Percentiles rank a stretch among this genome's conserved stretches.
These are phyloP conservation scores for Phymastichus coffea DNA, from an alignment of 1,140 invertebrate species.

Conservation along the genomic window DNA sequence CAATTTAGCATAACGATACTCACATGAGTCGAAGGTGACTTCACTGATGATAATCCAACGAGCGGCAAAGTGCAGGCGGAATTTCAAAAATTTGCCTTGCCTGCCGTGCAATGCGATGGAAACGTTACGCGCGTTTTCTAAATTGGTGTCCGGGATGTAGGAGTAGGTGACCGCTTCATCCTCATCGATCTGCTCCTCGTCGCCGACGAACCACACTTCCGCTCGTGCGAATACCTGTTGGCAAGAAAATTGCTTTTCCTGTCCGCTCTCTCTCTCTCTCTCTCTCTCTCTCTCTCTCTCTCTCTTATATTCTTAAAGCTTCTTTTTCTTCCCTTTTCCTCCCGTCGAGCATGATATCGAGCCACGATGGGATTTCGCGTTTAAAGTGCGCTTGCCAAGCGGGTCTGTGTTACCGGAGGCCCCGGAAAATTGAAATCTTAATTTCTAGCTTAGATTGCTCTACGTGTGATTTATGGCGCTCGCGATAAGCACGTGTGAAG, in stretches of 20 bases:
- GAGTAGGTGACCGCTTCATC: conserved; percentile 64
- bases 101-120: conserved; percentile 67
- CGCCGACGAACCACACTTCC: conserved; percentile 63
- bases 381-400: too few relatives aligned
- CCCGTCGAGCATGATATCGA: too few relatives aligned
- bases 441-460: too few relatives aligned
- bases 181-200: conserved; percentile 64
- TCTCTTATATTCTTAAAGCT: too few relatives aligned
- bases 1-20: conserved; percentile 40
- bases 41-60: conserved; percentile 81
- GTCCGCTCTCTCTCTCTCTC: background rate
- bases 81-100: conserved; percentile 66
- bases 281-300: background rate
- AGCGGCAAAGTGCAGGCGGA: conserved; percentile 73
- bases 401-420: too few relatives aligned
- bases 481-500: too few relatives aligned
- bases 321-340: too few relatives aligned
- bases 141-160: conserved; percentile 70
- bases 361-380: too few relatives aligned
- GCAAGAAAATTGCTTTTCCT: conserved; percentile 28
- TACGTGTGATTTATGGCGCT: too few relatives aligned
- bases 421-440: too few relatives aligned
- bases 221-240: conserved; percentile 70
- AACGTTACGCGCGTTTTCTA: conserved; percentile 75
- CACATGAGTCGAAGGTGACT: conserved; percentile 69